phyloP scores from a whole-genome alignment of 2,888 invertebrate genomes.

The Amblyjoppa fuscipennis region DNA sequence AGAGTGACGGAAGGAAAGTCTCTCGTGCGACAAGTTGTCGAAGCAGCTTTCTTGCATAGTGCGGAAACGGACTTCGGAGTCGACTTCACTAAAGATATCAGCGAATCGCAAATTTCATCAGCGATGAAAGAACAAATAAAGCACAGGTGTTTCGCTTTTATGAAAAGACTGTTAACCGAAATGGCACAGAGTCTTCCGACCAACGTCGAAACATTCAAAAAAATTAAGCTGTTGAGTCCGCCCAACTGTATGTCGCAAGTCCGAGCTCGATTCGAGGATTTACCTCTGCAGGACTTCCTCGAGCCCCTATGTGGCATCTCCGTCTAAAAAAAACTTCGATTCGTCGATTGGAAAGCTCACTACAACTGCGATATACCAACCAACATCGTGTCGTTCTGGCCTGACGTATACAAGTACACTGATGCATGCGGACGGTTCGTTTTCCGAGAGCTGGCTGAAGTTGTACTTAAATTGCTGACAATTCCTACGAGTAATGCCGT shows the following conservation, averaged over 20 bases:
- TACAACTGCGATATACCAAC: constrained; percentile 16
- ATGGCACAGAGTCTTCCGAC: constrained; percentile 17
- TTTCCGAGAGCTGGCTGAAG: constrained; percentile 29
- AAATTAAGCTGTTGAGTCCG: background rate
- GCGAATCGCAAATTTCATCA: constrained; percentile 1
- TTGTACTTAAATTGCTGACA: constrained; percentile 24
- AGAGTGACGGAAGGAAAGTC: background rate
- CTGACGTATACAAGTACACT: constrained; percentile 29
- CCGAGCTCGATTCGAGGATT: constrained; percentile 1
- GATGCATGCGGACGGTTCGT: constrained; percentile 26
- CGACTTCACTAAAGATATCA: constrained; percentile 16
- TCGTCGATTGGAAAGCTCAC: constrained; percentile 24
- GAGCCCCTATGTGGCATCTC: constrained; percentile 16
- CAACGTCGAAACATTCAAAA: constrained; percentile 19
- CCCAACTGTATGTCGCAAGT: background rate
- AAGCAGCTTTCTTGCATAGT: constrained; percentile 24
- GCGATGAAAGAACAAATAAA: constrained; percentile 11
- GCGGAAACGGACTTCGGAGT: constrained; percentile 20
- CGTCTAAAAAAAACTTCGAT: constrained; percentile 16
- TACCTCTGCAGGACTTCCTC: constrained; percentile 24
- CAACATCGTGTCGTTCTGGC: constrained; percentile 5
- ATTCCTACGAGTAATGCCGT: constrained; percentile 40
- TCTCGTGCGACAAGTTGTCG: constrained; percentile 17
- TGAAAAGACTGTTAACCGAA: constrained; percentile 21
- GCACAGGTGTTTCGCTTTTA: constrained; percentile 20